phyloP scores from a whole-genome alignment of 2,797 vertebrate genomes.

The Prionace glauca region DNA sequence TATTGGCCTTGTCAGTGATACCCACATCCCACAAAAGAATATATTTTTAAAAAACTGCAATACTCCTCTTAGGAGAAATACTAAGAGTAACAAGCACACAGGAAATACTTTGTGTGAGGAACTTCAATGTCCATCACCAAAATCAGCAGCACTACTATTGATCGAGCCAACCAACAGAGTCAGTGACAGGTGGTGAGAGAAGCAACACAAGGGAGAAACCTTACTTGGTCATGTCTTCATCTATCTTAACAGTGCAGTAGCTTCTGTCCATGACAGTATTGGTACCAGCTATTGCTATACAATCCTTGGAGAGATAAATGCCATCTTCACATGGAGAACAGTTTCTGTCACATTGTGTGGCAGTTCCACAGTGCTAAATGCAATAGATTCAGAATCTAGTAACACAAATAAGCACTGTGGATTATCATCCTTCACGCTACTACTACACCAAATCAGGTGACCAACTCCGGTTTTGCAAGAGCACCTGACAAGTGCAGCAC shows the following conservation, averaged over 20 bases:
- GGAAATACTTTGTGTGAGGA: neutral
- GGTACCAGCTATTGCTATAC: too few relatives aligned
- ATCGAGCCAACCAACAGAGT: neutral
- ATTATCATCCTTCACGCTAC: neutral
- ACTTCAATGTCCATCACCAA: neutral
- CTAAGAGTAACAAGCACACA: neutral
- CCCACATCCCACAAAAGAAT: too few relatives aligned
- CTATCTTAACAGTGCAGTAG: too few relatives aligned
- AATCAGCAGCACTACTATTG: neutral
- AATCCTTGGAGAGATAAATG: too few relatives aligned
- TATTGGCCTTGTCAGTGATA: too few relatives aligned
- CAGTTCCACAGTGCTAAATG: neutral
- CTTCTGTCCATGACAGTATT: too few relatives aligned
- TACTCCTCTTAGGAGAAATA: neutral
- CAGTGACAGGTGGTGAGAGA: neutral
- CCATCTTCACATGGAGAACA: too few relatives aligned
- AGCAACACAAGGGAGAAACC: too few relatives aligned
- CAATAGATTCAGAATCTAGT: neutral
- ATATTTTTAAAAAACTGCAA: neutral
- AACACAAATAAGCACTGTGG: neutral
- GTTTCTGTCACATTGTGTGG: neutral
- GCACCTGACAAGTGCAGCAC: too few relatives aligned
- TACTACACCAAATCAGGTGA: neutral
- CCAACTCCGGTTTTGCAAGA: neutral
- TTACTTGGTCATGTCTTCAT: too few relatives aligned